Conservation (phyloP, 1,140 invertebrate genomes). For the Calosoma granatense region DNA sequence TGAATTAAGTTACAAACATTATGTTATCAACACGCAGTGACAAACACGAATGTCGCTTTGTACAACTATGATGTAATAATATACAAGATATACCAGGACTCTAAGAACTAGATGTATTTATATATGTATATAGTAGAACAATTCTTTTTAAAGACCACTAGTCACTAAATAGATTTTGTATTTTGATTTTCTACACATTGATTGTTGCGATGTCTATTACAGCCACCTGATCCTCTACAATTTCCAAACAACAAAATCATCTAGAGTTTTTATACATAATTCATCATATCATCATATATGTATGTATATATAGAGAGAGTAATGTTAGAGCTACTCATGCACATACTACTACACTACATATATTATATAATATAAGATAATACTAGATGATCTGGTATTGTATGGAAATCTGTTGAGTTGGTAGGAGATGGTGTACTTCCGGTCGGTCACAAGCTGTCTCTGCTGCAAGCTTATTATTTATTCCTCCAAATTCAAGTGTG, state of each 20-base stretch:
- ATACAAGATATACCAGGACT: conserved; percentile 17
- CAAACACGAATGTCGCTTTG: conserved; percentile 15
- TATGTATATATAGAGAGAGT: too few species aligned
- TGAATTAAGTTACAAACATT: conserved; percentile 21
- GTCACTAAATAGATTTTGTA: conserved; percentile 10
- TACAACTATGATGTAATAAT: conserved; percentile 19
- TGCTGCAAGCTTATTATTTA: neutral
- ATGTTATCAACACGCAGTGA: conserved; percentile 14
- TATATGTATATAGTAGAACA: conserved; percentile 5
- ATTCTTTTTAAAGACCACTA: conserved; percentile 1
- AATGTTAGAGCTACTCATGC: too few species aligned
- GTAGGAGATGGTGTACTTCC: neutral
- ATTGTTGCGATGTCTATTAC: conserved; percentile 17
- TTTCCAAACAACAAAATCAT: too few species aligned
- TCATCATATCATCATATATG: too few species aligned
- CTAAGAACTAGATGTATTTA: conserved; percentile 12
- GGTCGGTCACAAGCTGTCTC: neutral
- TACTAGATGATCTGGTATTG: too few species aligned
- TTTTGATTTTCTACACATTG: conserved; percentile 17
- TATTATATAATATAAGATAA: too few species aligned
- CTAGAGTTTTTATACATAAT: too few species aligned
- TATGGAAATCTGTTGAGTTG: too few species aligned
- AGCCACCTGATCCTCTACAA: neutral
- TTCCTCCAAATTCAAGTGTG: too few species aligned
- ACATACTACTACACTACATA: too few species aligned